These are phyloP conservation scores for Epinephelus lanceolatus DNA, from an alignment of 2,113 vertebrate species.

Conservation along the genomic window DNA sequence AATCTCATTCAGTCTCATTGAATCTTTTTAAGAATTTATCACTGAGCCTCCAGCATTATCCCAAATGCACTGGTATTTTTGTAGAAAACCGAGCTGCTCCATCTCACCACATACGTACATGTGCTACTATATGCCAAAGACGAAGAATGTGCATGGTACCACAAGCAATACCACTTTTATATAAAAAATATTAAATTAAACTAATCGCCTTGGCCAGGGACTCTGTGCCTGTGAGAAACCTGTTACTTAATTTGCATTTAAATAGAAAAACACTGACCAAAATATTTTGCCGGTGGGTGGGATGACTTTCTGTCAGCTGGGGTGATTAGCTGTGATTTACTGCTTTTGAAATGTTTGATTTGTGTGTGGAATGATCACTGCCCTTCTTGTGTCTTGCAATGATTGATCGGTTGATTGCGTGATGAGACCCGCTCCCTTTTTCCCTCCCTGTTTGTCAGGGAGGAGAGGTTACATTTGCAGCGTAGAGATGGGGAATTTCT, in stretches of 20 bases:
- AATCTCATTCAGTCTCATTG: no score
- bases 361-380: conserved; percentile 50
- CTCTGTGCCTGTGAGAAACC: conserved; percentile 42
- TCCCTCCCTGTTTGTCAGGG: conserved; percentile 28
- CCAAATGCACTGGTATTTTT: not conserved
- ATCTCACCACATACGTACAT: not conserved
- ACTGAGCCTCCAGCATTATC: not conserved
- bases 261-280: conserved; percentile 76
- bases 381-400: conserved; percentile 44
- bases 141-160: not conserved
- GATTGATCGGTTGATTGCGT: conserved; percentile 55
- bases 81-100: not conserved
- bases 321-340: conserved; percentile 69
- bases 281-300: conserved; percentile 51
- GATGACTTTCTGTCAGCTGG: conserved; percentile 47
- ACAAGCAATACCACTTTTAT: conserved; percentile 23
- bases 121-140: not conserved
- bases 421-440: not conserved
- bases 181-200: conserved; percentile 62
- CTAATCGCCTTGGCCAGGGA: conserved; percentile 44
- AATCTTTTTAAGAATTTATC: not conserved
- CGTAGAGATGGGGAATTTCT: not conserved
- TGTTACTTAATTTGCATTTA: conserved; percentile 81
- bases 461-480: conserved; percentile 23
- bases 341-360: conserved; percentile 63